Base-by-base conservation (phyloP, 2,797 vertebrate genomes). In the Rachycentron canadum region DNA sequence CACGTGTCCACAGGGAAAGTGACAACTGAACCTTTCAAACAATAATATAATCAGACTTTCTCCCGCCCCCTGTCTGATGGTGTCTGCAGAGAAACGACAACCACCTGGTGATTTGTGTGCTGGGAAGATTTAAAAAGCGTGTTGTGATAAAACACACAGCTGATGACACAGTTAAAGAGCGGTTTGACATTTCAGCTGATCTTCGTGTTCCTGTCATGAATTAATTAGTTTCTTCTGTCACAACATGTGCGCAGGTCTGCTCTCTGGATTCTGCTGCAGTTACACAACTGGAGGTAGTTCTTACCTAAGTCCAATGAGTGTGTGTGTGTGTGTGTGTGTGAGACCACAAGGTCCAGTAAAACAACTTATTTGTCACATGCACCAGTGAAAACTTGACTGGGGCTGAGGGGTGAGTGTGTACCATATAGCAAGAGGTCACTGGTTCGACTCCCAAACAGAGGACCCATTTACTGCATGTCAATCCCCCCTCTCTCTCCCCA, bases 161-260 rank as follows among this genome's bases (percentile, higher is more conserved):
- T 50, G n/a, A 16, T 12, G 19, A 63, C 17, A 8, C 4, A 6
- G 34, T 34, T 32, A 34, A 23, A 50, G 45, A 34, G 45, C 32
- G 2, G 30, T 32, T 57, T 61, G 52, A 77, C 60, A 28, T 65
- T 43, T 65, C 36, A 25, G 61, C 67, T 77, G 75, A 26, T 8
- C 5, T 59, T 64, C 34, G 28, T 45, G 53, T 65, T 53, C 75
- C 41, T 28, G 67, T 23, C 61, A 78, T 38, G 45, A 78, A 65
- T 65, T 71, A 32, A 65, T 78, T 59, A 0, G 45, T 52, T 50
- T 65, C 55, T 28, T 45, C 53, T 1, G 30, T 32, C 45, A 56
- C 52, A 57, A 43, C 58, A n/a, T 57, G 34, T 14, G 45, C 58
- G 5, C 1, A 12, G 26, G 23, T 56, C 65, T 68, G 50, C 19